phyloP scores from a whole-genome alignment of 2,888 invertebrate species.

The Orthonevra nobilis region DNA sequence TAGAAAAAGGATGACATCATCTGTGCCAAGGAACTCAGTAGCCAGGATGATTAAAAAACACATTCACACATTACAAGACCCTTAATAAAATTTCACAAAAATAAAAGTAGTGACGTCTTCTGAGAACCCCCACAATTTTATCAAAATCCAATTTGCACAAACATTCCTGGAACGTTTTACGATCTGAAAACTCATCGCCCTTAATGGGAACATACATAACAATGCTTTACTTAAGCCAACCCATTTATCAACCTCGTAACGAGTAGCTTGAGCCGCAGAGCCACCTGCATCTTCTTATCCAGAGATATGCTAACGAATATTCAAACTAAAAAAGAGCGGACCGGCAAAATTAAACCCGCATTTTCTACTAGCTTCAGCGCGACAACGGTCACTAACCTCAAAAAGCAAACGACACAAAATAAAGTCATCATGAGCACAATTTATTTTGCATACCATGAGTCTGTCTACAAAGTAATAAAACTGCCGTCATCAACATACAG shows the following conservation, averaged over 20 bases:
- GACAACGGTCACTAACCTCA: slow-evolving; percentile 41
- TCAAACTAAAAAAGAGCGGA: slow-evolving; percentile 15
- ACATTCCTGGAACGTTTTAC: background rate
- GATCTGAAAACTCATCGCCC: background rate
- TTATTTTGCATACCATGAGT: slow-evolving; percentile 34
- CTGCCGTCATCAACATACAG: slow-evolving; percentile 7
- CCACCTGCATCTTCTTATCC: slow-evolving; percentile 31
- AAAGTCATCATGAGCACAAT: slow-evolving; percentile 24
- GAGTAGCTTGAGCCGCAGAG: background rate
- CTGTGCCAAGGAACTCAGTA: background rate
- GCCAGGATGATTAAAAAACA: background rate
- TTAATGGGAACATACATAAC: slow-evolving; percentile 12
- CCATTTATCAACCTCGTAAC: slow-evolving; percentile 32
- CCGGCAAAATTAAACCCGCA: slow-evolving; percentile 38
- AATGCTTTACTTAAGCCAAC: slow-evolving; percentile 5
- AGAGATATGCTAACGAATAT: slow-evolving; percentile 35
- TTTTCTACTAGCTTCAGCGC: slow-evolving; percentile 5
- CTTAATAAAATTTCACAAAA: background rate
- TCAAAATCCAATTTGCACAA: background rate
- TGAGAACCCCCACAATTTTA: background rate
- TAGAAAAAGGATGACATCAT: background rate
- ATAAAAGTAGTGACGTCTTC: background rate
- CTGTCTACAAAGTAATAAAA: slow-evolving; percentile 17
- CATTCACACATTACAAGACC: background rate
- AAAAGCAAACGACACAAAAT: slow-evolving; percentile 3